Evolutionary conservation across 2,888 invertebrate genomes (phyloP).

Genomic region (Volucella inanis): DNA sequence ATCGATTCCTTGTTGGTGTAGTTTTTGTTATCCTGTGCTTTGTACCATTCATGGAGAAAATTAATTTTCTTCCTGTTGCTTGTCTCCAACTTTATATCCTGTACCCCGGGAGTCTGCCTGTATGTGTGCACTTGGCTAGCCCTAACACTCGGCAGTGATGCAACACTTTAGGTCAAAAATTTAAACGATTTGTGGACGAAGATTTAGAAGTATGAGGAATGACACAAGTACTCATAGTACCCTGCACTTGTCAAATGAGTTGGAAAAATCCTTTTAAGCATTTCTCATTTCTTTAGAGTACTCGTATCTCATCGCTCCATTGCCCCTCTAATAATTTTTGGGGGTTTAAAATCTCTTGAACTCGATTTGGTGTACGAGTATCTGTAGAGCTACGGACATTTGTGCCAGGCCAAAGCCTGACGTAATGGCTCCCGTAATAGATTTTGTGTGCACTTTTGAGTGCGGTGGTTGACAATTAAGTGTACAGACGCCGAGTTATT

Average conservation of each 20-base stretch:
- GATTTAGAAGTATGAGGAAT: no score
- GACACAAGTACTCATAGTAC: no score
- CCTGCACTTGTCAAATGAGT: constrained; percentile 61
- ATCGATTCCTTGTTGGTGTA: constrained; percentile 48
- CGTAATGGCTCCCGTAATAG: constrained; percentile 56
- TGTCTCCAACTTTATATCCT: not conserved
- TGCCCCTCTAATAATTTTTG: not conserved
- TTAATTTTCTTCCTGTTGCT: constrained; percentile 75
- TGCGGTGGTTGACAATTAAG: constrained; percentile 67
- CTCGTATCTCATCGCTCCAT: not conserved
- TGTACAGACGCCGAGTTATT: constrained; percentile 51
- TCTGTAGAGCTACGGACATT: not conserved
- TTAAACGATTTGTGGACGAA: not conserved
- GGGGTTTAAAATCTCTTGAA: constrained; percentile 2
- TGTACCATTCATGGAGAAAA: constrained; percentile 70
- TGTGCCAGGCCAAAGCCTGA: not conserved
- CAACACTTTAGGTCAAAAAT: constrained; percentile 64
- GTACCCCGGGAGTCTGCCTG: not conserved
- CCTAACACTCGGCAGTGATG: constrained; percentile 63
- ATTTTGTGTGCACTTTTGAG: constrained; percentile 55
- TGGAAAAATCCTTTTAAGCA: constrained; percentile 65
- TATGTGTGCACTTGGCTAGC: constrained; percentile 38
- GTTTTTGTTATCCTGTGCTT: constrained; percentile 50
- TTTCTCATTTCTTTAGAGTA: constrained; percentile 55
- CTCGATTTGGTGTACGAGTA: not conserved